These are phyloP conservation scores for Brachionus rotundiformis DNA, from an alignment of 1,140 invertebrate species.

Conservation along the genomic window DNA sequence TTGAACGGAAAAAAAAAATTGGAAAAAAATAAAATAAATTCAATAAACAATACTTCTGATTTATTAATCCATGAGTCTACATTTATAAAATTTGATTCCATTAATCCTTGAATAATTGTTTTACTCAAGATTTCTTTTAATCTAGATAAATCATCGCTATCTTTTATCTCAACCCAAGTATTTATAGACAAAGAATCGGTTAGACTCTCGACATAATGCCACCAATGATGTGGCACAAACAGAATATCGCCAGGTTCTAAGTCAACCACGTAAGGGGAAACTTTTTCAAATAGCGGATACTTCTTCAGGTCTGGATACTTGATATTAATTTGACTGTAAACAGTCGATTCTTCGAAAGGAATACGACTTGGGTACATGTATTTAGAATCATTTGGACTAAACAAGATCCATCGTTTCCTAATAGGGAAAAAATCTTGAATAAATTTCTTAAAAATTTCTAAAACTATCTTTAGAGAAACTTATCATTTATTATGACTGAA, in stretches of 20 bases:
- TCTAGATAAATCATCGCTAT: background rate
- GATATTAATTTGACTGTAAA: slow-evolving; percentile 76
- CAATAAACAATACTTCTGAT: background rate
- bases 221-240: slow-evolving; percentile 85
- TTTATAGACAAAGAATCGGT: slow-evolving; percentile 77
- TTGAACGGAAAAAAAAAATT: background rate
- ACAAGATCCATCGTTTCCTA: slow-evolving; percentile 90
- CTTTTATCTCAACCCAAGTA: slow-evolving; percentile 72
- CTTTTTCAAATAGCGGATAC: slow-evolving; percentile 60
- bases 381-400: slow-evolving; percentile 74
- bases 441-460: background rate
- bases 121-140: slow-evolving; percentile 23
- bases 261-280: slow-evolving; percentile 67
- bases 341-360: slow-evolving; percentile 93
- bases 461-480: too few relatives aligned
- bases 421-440: slow-evolving; percentile 24
- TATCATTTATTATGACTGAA: too few relatives aligned
- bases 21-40: background rate
- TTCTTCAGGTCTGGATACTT: slow-evolving; percentile 62
- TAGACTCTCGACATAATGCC: slow-evolving; percentile 89
- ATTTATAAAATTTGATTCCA: slow-evolving; percentile 45
- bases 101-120: slow-evolving; percentile 13
- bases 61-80: slow-evolving; percentile 14
- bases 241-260: slow-evolving; percentile 82
- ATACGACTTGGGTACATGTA: slow-evolving; percentile 77